Evolutionary conservation across 1,140 invertebrate genomes (phyloP).

Genomic region (Eueides isabella): DNA sequence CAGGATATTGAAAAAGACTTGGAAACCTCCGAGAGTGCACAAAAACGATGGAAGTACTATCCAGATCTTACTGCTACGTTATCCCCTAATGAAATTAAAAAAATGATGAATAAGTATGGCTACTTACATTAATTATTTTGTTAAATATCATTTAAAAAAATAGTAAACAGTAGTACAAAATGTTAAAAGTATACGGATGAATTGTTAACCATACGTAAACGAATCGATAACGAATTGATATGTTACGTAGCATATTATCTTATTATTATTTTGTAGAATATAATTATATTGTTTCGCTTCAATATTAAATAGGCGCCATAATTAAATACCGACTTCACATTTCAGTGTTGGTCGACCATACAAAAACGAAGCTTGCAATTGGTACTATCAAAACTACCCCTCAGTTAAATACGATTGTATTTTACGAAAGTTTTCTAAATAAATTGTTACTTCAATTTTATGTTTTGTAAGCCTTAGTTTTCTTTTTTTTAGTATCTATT

Average conservation of each 20-base stretch:
- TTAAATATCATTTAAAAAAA: too few species aligned
- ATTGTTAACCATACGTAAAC: neutral
- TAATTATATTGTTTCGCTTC: too few species aligned
- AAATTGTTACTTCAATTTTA: constrained; percentile 7
- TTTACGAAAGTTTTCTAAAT: constrained; percentile 66
- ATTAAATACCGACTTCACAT: constrained; percentile 21
- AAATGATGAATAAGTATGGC: constrained; percentile 58
- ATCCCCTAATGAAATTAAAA: constrained; percentile 49
- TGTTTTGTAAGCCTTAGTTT: neutral
- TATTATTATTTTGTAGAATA: neutral
- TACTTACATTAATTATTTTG: neutral
- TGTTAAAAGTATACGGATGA: neutral
- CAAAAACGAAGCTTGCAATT: constrained; percentile 79
- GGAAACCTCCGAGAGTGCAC: constrained; percentile 37
- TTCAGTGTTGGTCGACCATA: constrained; percentile 79
- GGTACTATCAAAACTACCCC: constrained; percentile 81
- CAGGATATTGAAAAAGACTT: neutral
- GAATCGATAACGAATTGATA: too few species aligned
- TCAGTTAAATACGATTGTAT: constrained; percentile 64
- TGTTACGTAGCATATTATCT: neutral
- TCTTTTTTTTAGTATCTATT: neutral
- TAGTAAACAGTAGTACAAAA: too few species aligned
- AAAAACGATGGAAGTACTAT: constrained; percentile 66
- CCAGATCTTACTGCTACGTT: constrained; percentile 57
- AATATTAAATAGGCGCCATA: neutral